Evolutionary conservation across 2,113 vertebrate genomes (phyloP), one percentile per base, ranked within the genome.

Genomic region (Choloepus hoffmanni): DNA sequence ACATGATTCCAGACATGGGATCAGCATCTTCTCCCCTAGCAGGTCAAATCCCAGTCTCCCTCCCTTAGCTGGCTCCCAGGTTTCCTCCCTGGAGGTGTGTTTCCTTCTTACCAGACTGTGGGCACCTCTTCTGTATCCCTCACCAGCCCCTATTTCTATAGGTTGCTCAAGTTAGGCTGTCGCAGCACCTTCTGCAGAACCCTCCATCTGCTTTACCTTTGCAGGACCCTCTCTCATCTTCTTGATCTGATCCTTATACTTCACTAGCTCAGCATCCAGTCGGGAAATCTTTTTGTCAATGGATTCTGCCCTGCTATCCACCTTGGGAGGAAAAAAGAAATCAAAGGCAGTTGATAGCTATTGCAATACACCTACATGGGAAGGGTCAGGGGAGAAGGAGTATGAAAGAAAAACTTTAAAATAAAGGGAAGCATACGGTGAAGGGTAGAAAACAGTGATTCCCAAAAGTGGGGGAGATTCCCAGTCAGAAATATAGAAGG

Each of bases 181-280:
- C 97, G 96, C 67, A 94, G 96, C 65, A 78, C 89, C 65, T 95
- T 85, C 2, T 24, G 55, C 65, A 89, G 63, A 68, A 85, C 26
- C 43, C 36, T 11, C 82, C 63, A 78, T 6, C 40, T 63, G 78
- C 87, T 94, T 97, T 98, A 99, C 99, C 99, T 99, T 99, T 92
- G 99, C 99, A 84, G 99, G 99, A 9, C 99, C 99, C 78, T 99
- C 99, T 98, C 99, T 99, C 99, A 99, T 99, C 98, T 99, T 99
- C 96, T 99, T 99, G 99, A 99, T 99, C 98, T 99, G 99, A 96
- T 99, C 99, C 97, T 99, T 99, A 95, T 99, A 99, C 92, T 99
- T 99, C 78, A 98, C 98, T 48, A 99, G 98, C 93, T 99, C 99
- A 86, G 98, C 98, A 98, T 99, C 99, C 82, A 99, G 98, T 85